These are phyloP conservation scores for Latheticus oryzae DNA, from an alignment of 2,888 invertebrate genomes.

Conservation along the genomic window DNA sequence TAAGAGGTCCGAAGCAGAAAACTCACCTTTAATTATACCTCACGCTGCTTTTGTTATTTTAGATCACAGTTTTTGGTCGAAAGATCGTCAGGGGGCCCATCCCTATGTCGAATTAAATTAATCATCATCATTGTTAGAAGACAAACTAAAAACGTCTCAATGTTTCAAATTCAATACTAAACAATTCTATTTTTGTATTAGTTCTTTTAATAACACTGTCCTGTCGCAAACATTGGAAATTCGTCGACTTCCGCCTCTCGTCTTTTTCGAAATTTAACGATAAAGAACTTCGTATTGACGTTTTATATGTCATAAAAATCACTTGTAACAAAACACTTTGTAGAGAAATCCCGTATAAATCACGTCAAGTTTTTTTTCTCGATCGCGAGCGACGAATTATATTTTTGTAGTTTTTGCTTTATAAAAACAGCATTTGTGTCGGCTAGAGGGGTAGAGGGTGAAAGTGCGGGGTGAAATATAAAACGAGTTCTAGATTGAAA, in stretches of 20 bases:
- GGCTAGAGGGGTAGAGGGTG: conserved; percentile 36
- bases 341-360: conserved; percentile 54
- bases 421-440: conserved; percentile 28
- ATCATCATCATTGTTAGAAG: conserved; percentile 58
- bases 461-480: conserved; percentile 63
- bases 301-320: conserved; percentile 64
- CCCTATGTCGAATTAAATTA: conserved; percentile 60
- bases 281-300: conserved; percentile 58
- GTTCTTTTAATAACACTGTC: conserved; percentile 38
- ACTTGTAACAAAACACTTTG: conserved; percentile 63
- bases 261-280: conserved; percentile 55
- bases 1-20: no score
- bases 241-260: conserved; percentile 43
- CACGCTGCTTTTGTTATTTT: conserved; percentile 64
- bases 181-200: no score
- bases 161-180: no score
- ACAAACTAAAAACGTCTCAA: no score
- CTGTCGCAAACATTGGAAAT: conserved; percentile 47
- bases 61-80: conserved; percentile 59
- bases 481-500: conserved; percentile 68
- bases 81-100: conserved; percentile 52
- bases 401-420: conserved; percentile 35
- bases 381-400: conserved; percentile 36
- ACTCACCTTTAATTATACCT: conserved; percentile 62
- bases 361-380: conserved; percentile 18